Evolutionary conservation across 2,797 vertebrate genomes (phyloP).

Genomic region (Platalea minor): DNA sequence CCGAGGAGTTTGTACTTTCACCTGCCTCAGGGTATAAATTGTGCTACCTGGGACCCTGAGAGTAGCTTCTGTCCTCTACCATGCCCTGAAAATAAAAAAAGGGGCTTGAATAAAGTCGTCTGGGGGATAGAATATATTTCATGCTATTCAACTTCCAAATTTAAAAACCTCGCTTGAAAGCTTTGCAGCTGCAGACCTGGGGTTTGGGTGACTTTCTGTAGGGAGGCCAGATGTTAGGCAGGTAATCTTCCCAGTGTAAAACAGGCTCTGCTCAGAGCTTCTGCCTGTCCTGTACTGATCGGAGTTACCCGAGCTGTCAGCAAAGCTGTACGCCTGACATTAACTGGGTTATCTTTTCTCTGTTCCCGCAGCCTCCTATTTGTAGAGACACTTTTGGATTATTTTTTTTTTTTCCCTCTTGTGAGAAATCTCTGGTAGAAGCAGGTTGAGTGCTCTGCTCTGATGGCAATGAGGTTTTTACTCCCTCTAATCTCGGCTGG

Average conservation of each 20-base stretch:
- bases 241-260: background rate
- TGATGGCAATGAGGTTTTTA: conserved; percentile 4
- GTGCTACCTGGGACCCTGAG: background rate
- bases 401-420: background rate
- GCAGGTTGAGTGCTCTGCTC: conserved; percentile 24
- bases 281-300: background rate
- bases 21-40: background rate
- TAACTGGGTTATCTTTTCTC: conserved; percentile 13
- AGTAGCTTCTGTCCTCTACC: background rate
- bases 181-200: background rate
- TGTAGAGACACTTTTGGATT: background rate
- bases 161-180: background rate
- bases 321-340: background rate
- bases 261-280: background rate
- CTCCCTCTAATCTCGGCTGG: conserved; percentile 15
- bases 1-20: background rate
- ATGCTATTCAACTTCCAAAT: background rate
- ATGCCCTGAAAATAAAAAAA: background rate
- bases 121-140: background rate
- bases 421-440: conserved; percentile 36
- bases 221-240: background rate
- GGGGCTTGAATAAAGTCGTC: background rate
- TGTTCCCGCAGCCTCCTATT: background rate
- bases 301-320: background rate
- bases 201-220: background rate